phyloP scores from a whole-genome alignment of 2,797 vertebrate species.

The Argya squamiceps region DNA sequence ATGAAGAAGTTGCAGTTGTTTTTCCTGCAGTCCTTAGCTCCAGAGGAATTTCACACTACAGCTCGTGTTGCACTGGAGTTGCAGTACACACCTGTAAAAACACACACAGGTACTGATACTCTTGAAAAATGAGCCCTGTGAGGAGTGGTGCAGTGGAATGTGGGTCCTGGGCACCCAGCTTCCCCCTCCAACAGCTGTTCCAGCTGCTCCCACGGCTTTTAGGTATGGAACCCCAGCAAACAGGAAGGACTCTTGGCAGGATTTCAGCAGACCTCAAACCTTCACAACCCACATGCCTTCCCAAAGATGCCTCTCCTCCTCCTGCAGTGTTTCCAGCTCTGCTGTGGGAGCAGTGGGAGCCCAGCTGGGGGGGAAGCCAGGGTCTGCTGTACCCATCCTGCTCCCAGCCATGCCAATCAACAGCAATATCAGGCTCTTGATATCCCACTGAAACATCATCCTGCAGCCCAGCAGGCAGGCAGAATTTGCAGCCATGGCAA shows the following conservation, averaged over 20 bases:
- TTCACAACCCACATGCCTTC: fast-evolving
- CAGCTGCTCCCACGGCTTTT: fast-evolving
- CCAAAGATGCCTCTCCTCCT: not conserved
- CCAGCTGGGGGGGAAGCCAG: not conserved
- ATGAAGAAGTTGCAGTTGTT: not conserved
- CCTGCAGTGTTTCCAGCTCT: fast-evolving
- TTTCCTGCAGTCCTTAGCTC: not conserved
- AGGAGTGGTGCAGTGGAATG: fast-evolving
- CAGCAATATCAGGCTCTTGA: not conserved
- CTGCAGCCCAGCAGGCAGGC: not conserved
- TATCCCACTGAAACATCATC: not conserved
- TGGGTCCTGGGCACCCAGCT: not conserved
- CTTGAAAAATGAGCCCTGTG: not conserved
- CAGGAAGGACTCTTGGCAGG: not conserved
- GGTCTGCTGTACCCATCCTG: fast-evolving
- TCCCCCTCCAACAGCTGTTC: fast-evolving
- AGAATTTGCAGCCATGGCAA: not conserved
- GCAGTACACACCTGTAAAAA: not conserved
- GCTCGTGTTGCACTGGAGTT: not conserved
- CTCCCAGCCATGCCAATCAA: fast-evolving
- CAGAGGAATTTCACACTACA: not conserved
- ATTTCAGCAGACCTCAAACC: not conserved
- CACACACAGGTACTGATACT: fast-evolving
- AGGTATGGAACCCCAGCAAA: fast-evolving
- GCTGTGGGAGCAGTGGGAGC: not conserved